Evolutionary conservation across 2,888 invertebrate genomes (phyloP).

Genomic region (Cephus sareptanus): DNA sequence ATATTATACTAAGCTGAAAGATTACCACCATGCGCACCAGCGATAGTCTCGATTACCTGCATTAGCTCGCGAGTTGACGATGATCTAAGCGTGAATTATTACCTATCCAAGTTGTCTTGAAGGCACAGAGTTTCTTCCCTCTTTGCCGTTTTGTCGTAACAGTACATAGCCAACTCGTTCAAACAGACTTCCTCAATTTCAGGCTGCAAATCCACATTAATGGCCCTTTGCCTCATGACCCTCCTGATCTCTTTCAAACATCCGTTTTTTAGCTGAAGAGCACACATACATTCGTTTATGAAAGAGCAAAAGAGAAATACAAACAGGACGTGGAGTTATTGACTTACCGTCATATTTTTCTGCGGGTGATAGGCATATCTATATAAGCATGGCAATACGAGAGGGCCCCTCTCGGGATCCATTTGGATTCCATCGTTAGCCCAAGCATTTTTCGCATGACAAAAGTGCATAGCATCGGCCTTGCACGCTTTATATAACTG

Average conservation of each 20-base stretch:
- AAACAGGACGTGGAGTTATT: background rate
- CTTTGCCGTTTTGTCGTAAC: slow-evolving; percentile 85
- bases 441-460: slow-evolving; percentile 85
- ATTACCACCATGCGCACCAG: background rate
- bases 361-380: slow-evolving; percentile 67
- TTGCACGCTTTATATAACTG: slow-evolving; percentile 89
- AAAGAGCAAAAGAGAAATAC: slow-evolving; percentile 21
- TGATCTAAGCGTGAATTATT: slow-evolving; percentile 13
- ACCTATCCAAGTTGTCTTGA: slow-evolving; percentile 82
- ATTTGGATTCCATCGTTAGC: slow-evolving; percentile 73
- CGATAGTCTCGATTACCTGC: background rate
- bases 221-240: slow-evolving; percentile 92
- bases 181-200: slow-evolving; percentile 93
- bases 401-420: slow-evolving; percentile 83
- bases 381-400: slow-evolving; percentile 92
- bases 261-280: slow-evolving; percentile 64
- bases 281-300: background rate
- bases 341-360: slow-evolving; percentile 59
- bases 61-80: too few species aligned
- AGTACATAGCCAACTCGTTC: slow-evolving; percentile 83
- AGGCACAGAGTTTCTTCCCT: slow-evolving; percentile 94
- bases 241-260: slow-evolving; percentile 85
- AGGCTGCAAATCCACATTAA: slow-evolving; percentile 92
- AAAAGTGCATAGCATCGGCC: slow-evolving; percentile 85
- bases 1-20: background rate